Base-by-base conservation (phyloP, 2,888 invertebrate species). In the Chaitophorus viminalis region DNA sequence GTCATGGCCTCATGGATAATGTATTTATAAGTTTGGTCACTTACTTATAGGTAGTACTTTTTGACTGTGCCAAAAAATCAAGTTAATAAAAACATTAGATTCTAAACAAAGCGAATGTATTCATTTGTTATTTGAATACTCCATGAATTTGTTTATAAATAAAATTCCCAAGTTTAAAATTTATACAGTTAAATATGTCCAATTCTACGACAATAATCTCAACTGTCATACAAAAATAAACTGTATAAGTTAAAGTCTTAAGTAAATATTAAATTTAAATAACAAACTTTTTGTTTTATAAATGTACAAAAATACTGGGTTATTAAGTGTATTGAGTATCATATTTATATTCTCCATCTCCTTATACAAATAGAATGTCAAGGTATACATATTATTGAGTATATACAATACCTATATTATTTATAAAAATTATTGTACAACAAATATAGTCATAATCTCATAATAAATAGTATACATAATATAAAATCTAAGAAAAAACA, bases 1-100 rank as follows among this genome's bases (percentile, higher is more conserved):
- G 86, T 79, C 86, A 87, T 72, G 86, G 39, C 36, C 79, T 79
- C 86, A 87, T 72, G 86, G 86, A 29, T 60, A 54, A 79, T 60
- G 60, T 87, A 87, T 87, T 87, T 79, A 78, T 79, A 81, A 78
- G 76, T 70, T 52, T 70, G 39, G 52, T 75, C 25, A 83, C 74
- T 74, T 83, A 60, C 33, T 82, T 68, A 31, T 31, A 72, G 36
- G 17, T n/a, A 82, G 3, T 54, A 75, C 75, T 39, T 18, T 68
- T 39, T n/a, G 25, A 65, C 39, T 65, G 39, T 84, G 78, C 85
- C 78, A 86, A 86, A 78, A 78, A 75, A 46, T 31, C 6, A 65
- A 31, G n/a, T 46, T 60, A 76, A 84, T 65, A 46, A 65, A 46
- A 65, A 52, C 21, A 52, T 68, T 52, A 72, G 6, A 60, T 60